Conservation (phyloP, 2,113 vertebrate genomes). For the Ammospiza nelsoni region DNA sequence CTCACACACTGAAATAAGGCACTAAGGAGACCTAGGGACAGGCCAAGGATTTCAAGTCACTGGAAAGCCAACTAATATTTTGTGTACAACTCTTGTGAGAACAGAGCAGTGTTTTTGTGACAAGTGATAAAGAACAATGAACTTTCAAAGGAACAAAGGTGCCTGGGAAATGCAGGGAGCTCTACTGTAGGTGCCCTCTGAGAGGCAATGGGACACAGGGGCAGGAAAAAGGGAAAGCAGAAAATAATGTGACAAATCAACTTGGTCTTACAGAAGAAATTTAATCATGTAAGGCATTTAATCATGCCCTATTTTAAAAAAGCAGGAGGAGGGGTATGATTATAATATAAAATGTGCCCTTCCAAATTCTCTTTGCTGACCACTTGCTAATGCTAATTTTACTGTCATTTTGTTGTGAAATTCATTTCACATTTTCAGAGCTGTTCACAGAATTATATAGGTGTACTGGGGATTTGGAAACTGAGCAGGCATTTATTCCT, state of each 20-base stretch:
- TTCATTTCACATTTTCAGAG: neutral
- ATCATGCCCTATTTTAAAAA: neutral
- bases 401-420: neutral
- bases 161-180: neutral
- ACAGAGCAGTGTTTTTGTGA: neutral
- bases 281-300: neutral
- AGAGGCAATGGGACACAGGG: neutral
- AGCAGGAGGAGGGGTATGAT: neutral
- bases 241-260: neutral
- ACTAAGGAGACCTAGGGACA: neutral
- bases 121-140: neutral
- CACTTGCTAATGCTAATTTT: neutral
- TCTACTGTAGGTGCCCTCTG: neutral
- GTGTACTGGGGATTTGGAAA: neutral
- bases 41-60: neutral
- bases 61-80: neutral
- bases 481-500: neutral
- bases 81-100: neutral
- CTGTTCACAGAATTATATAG: neutral
- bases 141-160: neutral
- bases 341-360: constrained; percentile 1
- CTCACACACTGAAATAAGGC: neutral
- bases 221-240: neutral
- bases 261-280: neutral
- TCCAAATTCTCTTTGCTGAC: neutral